These are phyloP conservation scores for Temnopleurus reevesii DNA, from an alignment of 53 echinoderm and acorn worm species.

Conservation along the genomic window DNA sequence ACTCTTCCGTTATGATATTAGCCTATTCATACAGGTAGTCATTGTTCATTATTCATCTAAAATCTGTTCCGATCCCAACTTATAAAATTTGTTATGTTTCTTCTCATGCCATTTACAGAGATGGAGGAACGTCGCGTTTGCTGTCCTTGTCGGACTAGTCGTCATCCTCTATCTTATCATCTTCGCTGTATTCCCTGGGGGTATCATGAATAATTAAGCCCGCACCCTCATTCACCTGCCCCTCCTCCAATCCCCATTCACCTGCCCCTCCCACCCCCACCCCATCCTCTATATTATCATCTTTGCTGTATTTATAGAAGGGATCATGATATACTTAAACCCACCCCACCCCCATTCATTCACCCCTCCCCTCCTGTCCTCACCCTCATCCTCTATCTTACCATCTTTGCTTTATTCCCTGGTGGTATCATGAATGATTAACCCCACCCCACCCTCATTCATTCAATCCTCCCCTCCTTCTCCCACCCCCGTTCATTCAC, in stretches of 20 bases:
- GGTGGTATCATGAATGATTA: conserved; percentile 93
- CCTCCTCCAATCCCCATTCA: neutral
- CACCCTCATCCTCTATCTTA: neutral
- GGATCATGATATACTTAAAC: no score
- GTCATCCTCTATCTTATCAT: conserved; percentile 98
- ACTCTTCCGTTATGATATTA: no score
- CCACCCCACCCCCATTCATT: neutral
- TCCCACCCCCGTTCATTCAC: no score
- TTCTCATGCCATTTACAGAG: conserved; percentile 60
- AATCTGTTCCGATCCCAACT: no score
- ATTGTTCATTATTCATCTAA: no score
- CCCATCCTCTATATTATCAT: conserved; percentile 62
- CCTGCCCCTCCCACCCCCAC: neutral
- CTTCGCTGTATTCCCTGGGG: conserved; percentile 98
- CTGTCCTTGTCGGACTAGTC: conserved; percentile 94
- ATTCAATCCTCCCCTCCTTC: neutral
- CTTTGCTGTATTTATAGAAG: conserved; percentile 94
- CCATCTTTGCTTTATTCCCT: conserved; percentile 96
- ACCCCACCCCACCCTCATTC: neutral
- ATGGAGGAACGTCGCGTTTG: conserved; percentile 99
- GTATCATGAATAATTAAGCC: conserved; percentile 87
- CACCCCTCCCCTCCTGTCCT: neutral
- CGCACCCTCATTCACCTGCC: neutral
- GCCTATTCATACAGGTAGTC: no score
- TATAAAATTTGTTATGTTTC: neutral